Evolutionary conservation across 64 coral and sea anemone species (phyloP).

Genomic region (Montipora cactus): DNA sequence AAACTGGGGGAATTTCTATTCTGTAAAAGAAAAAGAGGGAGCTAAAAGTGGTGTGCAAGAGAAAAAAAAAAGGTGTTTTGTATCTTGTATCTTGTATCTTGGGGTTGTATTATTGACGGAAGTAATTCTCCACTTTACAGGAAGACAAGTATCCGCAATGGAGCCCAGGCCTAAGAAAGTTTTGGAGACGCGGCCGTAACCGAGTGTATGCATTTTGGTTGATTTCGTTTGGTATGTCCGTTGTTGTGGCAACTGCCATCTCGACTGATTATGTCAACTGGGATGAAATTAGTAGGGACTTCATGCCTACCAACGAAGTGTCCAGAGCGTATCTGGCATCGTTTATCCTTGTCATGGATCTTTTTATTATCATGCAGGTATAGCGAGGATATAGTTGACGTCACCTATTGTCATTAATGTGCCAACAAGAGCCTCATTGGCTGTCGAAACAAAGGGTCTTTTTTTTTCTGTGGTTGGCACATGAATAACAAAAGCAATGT

Average conservation of each 20-base stretch:
- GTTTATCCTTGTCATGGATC: conserved; percentile 82
- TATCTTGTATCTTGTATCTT: not conserved
- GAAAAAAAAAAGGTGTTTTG: not conserved
- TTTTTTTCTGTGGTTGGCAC: no score
- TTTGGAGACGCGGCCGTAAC: conserved; percentile 71
- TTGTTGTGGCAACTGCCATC: conserved; percentile 72
- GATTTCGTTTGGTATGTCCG: conserved; percentile 42
- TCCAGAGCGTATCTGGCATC: conserved; percentile 75
- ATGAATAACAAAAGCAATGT: no score
- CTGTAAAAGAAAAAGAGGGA: not conserved
- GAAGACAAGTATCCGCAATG: conserved; percentile 76
- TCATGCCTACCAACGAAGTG: conserved; percentile 76
- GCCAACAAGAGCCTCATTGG: no score
- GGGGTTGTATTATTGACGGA: not conserved
- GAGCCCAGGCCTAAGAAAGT: conserved; percentile 56
- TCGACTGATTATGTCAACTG: conserved; percentile 72
- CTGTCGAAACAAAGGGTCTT: no score
- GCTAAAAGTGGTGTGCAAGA: not conserved
- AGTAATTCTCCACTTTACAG: not conserved
- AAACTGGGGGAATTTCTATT: no score
- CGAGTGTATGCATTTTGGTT: conserved; percentile 77
- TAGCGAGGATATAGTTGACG: not conserved
- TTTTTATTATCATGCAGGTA: conserved; percentile 82
- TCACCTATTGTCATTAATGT: no score
- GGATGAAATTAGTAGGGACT: conserved; percentile 79